Conservation (phyloP, 2,797 vertebrate genomes). For the Erithacus rubecula region DNA sequence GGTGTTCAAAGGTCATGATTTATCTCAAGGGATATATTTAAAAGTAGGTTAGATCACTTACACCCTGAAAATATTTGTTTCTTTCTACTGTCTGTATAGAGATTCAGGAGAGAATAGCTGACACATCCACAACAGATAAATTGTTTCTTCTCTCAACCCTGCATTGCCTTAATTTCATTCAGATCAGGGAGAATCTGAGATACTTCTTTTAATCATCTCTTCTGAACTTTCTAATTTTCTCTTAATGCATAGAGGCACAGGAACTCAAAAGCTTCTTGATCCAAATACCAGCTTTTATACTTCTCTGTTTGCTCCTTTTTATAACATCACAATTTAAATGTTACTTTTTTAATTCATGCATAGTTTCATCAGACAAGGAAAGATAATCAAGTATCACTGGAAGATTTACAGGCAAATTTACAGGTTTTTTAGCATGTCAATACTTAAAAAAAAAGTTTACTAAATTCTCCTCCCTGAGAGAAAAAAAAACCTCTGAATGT, state of each 20-base stretch:
- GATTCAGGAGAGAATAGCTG: not conserved
- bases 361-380: not conserved
- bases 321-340: not conserved
- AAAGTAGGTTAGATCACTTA: not conserved
- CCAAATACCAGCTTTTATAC: not conserved
- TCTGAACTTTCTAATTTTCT: not conserved
- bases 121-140: not conserved
- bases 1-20: not conserved
- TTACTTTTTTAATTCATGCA: not conserved
- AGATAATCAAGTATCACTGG: not conserved
- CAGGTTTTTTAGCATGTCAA: not conserved
- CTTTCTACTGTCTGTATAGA: not conserved
- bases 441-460: not conserved
- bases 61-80: not conserved
- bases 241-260: not conserved
- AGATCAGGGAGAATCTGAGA: not conserved
- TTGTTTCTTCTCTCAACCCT: not conserved
- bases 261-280: not conserved
- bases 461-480: not conserved
- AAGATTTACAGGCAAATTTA: not conserved
- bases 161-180: not conserved
- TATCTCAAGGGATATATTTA: not conserved
- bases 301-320: not conserved
- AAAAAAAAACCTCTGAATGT: not conserved
- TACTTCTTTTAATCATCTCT: not conserved